Evolutionary conservation across 2,888 invertebrate genomes (phyloP).

Genomic region (Apomyelois bistriatella): DNA sequence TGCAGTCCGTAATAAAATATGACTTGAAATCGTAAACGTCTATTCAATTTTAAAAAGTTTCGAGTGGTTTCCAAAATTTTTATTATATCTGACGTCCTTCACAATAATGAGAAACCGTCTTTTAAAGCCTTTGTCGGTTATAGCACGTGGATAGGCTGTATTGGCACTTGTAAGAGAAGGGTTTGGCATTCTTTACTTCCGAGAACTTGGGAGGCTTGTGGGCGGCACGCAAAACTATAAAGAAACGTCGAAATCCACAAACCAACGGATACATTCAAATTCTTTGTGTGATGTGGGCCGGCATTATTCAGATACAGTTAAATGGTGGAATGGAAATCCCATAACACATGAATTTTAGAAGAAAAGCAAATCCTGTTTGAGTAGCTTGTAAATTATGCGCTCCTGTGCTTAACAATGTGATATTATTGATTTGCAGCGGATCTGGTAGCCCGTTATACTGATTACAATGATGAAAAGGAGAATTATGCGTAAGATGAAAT

Average conservation of each 20-base stretch:
- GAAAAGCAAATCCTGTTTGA: slow-evolving; percentile 19
- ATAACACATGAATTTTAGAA: slow-evolving; percentile 28
- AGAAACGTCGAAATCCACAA: slow-evolving; percentile 29
- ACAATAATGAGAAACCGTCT: slow-evolving; percentile 46
- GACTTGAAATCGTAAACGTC: slow-evolving; percentile 54
- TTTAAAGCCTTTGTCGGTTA: slow-evolving; percentile 55
- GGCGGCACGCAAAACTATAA: slow-evolving; percentile 37
- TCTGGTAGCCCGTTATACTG: slow-evolving; percentile 40
- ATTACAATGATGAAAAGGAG: slow-evolving; percentile 31
- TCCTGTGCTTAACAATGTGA: slow-evolving; percentile 43
- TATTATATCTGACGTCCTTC: slow-evolving; percentile 62
- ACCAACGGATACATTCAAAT: slow-evolving; percentile 33
- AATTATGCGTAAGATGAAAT: slow-evolving; percentile 23
- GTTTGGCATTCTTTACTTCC: slow-evolving; percentile 46
- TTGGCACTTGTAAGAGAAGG: slow-evolving; percentile 52
- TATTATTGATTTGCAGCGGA: slow-evolving; percentile 42
- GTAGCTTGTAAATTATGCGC: slow-evolving; percentile 39
- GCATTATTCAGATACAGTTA: slow-evolving; percentile 28
- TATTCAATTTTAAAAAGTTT: slow-evolving; percentile 43
- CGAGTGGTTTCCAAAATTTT: slow-evolving; percentile 45
- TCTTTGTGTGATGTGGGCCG: slow-evolving; percentile 23
- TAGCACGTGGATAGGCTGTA: slow-evolving; percentile 52
- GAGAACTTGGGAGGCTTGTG: slow-evolving; percentile 41
- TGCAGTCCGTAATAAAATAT: slow-evolving; percentile 59
- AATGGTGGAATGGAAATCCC: slow-evolving; percentile 25